A percentile compares a stretch with the other conserved stretches of the same genome.
These are phyloP conservation scores for Neotoma lepida DNA, from an alignment of 2,113 vertebrate species.

Conservation along the genomic window DNA sequence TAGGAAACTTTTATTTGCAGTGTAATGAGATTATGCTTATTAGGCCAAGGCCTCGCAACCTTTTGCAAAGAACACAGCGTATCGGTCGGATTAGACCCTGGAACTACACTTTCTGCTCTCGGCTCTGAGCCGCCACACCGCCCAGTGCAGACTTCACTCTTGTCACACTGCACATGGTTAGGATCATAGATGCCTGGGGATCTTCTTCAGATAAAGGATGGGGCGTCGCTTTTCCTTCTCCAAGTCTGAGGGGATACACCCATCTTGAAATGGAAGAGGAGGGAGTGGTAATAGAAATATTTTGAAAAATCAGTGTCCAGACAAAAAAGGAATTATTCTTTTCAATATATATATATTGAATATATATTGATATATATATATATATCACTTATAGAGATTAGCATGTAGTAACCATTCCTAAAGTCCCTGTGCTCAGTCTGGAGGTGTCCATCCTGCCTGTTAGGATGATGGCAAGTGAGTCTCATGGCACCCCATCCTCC, in stretches of 20 bases:
- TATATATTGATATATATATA: no score
- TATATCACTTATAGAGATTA: neutral
- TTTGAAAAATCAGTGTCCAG: neutral
- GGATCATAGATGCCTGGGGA: conserved; percentile 64
- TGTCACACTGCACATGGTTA: conserved; percentile 78
- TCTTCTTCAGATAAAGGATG: neutral
- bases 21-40: conserved; percentile 98
- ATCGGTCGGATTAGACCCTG: conserved; percentile 88
- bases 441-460: neutral
- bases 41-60: conserved; percentile 92
- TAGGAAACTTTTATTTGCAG: conserved; percentile 96
- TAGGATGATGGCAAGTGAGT: neutral
- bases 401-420: neutral
- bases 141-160: conserved; percentile 79
- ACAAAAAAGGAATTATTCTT: conserved; percentile 26
- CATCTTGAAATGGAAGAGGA: conserved; percentile 12
- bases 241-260: conserved; percentile 34
- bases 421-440: neutral
- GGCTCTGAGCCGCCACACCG: conserved; percentile 81
- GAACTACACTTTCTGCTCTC: conserved; percentile 85
- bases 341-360: neutral
- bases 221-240: conserved; percentile 23
- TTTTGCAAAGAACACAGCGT: conserved; percentile 89
- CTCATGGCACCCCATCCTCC: neutral
- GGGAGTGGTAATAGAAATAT: conserved; percentile 4